phyloP scores from a whole-genome alignment of 2,113 vertebrate species.

The Gadus chalcogrammus region DNA sequence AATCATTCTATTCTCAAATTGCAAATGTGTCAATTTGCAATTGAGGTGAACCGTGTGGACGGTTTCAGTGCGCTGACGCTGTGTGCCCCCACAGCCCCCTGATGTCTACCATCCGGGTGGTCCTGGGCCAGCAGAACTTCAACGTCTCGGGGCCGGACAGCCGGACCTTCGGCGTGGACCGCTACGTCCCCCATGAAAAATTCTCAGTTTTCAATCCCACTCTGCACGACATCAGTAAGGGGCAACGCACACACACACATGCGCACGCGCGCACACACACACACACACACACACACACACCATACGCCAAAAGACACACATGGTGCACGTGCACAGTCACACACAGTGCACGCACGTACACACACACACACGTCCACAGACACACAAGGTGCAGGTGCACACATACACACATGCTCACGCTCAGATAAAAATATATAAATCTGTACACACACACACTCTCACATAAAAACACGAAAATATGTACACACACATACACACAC shows the following conservation, averaged over 20 bases:
- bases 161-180: slow-evolving; percentile 79
- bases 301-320: not conserved
- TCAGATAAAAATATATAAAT: not conserved
- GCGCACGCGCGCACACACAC: not conserved
- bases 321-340: not conserved
- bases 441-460: not conserved
- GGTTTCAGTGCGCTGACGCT: not conserved
- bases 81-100: slow-evolving; percentile 69
- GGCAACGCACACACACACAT: slow-evolving; percentile 11
- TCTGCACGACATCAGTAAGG: slow-evolving; percentile 88
- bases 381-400: not conserved
- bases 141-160: slow-evolving; percentile 80
- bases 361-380: not conserved
- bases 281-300: slow-evolving; percentile 1
- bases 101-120: slow-evolving; percentile 77
- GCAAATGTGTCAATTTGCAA: too few species aligned
- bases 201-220: slow-evolving; percentile 83
- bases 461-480: too few species aligned
- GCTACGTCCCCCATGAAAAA: slow-evolving; percentile 78
- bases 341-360: not conserved
- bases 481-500: not conserved
- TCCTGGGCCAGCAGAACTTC: slow-evolving; percentile 90
- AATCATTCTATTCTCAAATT: too few species aligned
- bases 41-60: too few species aligned
- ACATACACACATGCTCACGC: not conserved